Evolutionary conservation across 1,140 invertebrate genomes (phyloP), one percentile per base, ranked within the genome.

Genomic region (Ptiloglossa arizonensis): DNA sequence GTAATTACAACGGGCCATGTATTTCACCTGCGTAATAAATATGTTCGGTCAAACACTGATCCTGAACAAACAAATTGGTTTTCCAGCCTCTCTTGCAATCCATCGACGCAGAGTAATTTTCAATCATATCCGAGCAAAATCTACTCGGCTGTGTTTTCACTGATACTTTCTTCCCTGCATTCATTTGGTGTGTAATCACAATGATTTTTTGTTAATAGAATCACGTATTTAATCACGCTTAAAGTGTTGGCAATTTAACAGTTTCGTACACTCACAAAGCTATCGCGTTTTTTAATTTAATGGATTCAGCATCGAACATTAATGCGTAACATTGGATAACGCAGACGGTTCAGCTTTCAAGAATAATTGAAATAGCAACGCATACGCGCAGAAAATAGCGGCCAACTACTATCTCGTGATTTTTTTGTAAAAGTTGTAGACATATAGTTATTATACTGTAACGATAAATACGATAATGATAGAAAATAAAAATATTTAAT

Each of bases 51-150:
- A 24, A 67, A 74, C 72, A 74, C 50, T 24, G 62, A 67, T 67
- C 59, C 72, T 19, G 62, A 62, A 63, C 70, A 72, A 67, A 74
- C 35, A 74, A 67, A 74, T 56, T 67, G 72, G 27, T 67, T 67
- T 74, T 9, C 62, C 48, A 27, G 29, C 38, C 35, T 44, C 48
- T 52, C 62, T 35, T 67, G 62, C 41, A 56, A 11, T 27, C n/a
- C 27, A 35, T 67, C 32, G 38, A 22, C 50, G 22, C 66, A 8
- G 13, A 56, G 15, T 74, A 67, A 74, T 67, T 74, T 67, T 74
- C 62, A 74, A 74, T 74, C 62, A 11, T 74, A 74, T n/a, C 19
- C 35, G 41, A 46, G 32, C 9, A 24, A 74, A 56, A 56, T 64
- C 19, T 50, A 13, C 9, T 52, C 48, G 19, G 19, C 32, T 22